Percentiles rank a stretch among this genome's conserved stretches.
These are phyloP conservation scores for Torymus auratus DNA, from an alignment of 2,888 invertebrate genomes.

Conservation along the genomic window DNA sequence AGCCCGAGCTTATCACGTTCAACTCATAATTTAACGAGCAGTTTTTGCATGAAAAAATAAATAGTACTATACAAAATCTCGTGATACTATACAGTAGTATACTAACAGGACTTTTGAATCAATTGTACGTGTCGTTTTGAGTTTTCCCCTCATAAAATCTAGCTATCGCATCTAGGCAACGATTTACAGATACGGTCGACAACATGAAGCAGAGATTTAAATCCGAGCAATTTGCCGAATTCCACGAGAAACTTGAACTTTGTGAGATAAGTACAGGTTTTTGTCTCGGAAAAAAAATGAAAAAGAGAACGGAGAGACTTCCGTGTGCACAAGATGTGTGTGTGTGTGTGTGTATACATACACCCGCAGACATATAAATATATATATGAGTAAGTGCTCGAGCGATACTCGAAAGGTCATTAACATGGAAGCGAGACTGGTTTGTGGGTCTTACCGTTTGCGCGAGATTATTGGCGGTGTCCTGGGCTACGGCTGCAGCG, in stretches of 20 bases:
- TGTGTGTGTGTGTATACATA: too few relatives aligned
- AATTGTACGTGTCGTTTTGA: too few relatives aligned
- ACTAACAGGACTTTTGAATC: too few relatives aligned
- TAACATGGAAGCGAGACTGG: not conserved
- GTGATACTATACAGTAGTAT: too few relatives aligned
- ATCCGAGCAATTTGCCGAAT: not conserved
- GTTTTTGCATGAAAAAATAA: too few relatives aligned
- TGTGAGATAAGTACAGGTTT: too few relatives aligned
- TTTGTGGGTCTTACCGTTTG: slow-evolving; percentile 71
- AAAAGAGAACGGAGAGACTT: not conserved
- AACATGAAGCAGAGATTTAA: slow-evolving; percentile 13
- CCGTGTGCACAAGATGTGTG: not conserved
- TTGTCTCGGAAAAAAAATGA: not conserved
- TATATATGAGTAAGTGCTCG: not conserved
- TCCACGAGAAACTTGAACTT: too few relatives aligned
- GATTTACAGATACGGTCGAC: not conserved
- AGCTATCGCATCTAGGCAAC: slow-evolving; percentile 10
- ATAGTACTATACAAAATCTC: too few relatives aligned
- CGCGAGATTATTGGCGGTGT: slow-evolving; percentile 76
- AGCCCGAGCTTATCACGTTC: too few relatives aligned
- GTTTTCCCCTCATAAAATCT: slow-evolving; percentile 13
- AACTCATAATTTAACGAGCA: too few relatives aligned
- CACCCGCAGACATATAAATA: too few relatives aligned
- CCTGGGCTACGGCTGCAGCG: slow-evolving; percentile 81
- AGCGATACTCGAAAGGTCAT: slow-evolving; percentile 23